These are phyloP conservation scores for Neotragus moschatus DNA, from an alignment of 2,113 vertebrate species.

Conservation along the genomic window DNA sequence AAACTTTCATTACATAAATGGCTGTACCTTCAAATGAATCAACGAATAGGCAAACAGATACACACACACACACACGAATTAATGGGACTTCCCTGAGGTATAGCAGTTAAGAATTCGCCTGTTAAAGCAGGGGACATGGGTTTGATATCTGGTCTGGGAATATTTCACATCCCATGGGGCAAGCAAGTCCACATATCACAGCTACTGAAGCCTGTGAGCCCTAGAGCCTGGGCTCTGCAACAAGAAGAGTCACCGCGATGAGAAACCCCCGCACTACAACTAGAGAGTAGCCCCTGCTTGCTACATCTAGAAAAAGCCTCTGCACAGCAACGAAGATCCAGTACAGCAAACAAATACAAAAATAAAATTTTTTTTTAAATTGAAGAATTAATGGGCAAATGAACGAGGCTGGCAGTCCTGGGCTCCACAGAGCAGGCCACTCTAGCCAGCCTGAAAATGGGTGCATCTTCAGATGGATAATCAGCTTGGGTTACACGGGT, in stretches of 20 bases:
- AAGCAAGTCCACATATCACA: neutral
- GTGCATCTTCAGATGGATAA: neutral
- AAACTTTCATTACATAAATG: neutral
- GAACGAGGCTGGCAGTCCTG: neutral
- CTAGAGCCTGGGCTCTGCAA: neutral
- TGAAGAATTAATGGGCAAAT: neutral
- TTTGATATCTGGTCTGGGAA: neutral
- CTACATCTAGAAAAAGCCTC: neutral
- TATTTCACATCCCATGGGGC: neutral
- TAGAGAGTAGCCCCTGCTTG: neutral
- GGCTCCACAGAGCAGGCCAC: neutral
- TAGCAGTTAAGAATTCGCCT: neutral
- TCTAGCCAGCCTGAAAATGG: neutral
- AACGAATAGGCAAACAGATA: neutral
- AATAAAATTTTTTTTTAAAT: neutral
- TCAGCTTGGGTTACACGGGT: neutral
- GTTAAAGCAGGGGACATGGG: neutral
- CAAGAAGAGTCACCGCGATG: accelerated
- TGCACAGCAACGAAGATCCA: neutral
- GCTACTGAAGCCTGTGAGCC: neutral
- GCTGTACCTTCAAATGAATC: neutral
- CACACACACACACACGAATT: neutral
- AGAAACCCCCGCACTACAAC: accelerated
- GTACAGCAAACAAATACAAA: neutral
- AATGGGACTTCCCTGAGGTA: neutral